phyloP scores from a whole-genome alignment of 2,797 vertebrate genomes.

The Melanotaenia boesemani region DNA sequence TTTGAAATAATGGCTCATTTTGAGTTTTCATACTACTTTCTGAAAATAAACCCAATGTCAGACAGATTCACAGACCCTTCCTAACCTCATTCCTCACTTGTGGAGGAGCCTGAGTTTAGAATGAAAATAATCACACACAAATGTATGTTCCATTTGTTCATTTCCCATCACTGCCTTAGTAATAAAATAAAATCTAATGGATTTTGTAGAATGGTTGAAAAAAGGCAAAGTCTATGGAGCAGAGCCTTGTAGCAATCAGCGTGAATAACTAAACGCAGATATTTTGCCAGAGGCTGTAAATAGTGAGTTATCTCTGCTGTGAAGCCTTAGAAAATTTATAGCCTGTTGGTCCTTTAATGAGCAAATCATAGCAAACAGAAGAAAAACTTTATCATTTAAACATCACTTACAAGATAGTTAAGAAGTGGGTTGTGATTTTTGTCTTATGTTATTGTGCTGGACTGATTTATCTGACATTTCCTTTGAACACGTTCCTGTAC shows the following conservation, averaged over 20 bases:
- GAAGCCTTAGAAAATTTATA: constrained; percentile 10
- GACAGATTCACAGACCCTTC: too few relatives aligned
- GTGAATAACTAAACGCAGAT: constrained; percentile 25
- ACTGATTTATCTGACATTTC: neutral
- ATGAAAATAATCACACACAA: too few relatives aligned
- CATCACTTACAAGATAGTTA: neutral
- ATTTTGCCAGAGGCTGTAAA: constrained; percentile 18
- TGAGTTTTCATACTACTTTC: too few relatives aligned
- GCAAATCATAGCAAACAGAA: neutral
- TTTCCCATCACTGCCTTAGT: neutral
- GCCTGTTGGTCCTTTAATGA: constrained; percentile 6
- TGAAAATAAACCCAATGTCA: too few relatives aligned
- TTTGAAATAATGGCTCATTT: too few relatives aligned
- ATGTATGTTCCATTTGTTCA: too few relatives aligned
- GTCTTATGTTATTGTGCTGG: neutral
- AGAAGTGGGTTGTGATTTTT: neutral
- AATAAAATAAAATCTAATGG: constrained; percentile 1
- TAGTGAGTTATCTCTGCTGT: constrained; percentile 6
- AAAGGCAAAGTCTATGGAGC: neutral
- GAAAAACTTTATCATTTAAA: constrained; percentile 3
- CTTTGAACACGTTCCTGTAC: neutral
- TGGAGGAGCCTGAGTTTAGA: too few relatives aligned
- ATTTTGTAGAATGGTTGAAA: neutral
- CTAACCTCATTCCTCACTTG: too few relatives aligned
- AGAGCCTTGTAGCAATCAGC: constrained; percentile 12